Percentiles rank a stretch among this genome's conserved stretches.
These are phyloP conservation scores for Tetranychus cinnabarinus DNA, from an alignment of 1,140 invertebrate species.

Conservation along the genomic window DNA sequence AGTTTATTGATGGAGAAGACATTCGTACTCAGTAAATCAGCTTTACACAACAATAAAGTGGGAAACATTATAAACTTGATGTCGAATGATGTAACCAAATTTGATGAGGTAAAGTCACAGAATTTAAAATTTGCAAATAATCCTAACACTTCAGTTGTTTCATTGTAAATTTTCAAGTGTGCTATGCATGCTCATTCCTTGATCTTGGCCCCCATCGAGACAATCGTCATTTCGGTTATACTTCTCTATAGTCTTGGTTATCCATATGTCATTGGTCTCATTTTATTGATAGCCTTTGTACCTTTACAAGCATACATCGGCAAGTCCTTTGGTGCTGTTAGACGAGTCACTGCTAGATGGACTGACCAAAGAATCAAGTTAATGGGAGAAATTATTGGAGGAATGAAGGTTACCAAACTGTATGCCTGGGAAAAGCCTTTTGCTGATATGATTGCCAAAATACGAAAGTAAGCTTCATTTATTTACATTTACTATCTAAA, in stretches of 20 bases:
- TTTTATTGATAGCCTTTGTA: conserved; percentile 7
- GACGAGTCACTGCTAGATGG: conserved; percentile 35
- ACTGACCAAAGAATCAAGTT: conserved; percentile 60
- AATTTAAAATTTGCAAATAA: background rate
- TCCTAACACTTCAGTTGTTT: background rate
- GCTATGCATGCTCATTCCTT: background rate
- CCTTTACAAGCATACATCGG: conserved; percentile 10
- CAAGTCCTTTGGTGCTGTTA: conserved; percentile 8
- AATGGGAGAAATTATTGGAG: conserved; percentile 75
- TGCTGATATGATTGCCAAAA: conserved; percentile 31
- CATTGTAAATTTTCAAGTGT: background rate
- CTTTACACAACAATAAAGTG: conserved; percentile 45
- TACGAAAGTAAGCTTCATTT: conserved; percentile 28
- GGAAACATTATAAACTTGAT: conserved; percentile 78
- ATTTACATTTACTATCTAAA: conserved; percentile 34
- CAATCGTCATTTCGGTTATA: conserved; percentile 5
- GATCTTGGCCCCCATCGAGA: conserved; percentile 7
- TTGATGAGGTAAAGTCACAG: conserved; percentile 8
- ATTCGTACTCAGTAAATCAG: conserved; percentile 22
- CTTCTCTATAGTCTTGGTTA: conserved; percentile 13
- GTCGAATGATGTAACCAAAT: conserved; percentile 42
- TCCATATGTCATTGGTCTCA: conserved; percentile 16
- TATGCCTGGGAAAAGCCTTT: conserved; percentile 64
- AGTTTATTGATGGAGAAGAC: conserved; percentile 26
- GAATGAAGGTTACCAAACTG: conserved; percentile 53